These are phyloP conservation scores for Megamerina dolium DNA, from an alignment of 2,888 invertebrate genomes.

Conservation along the genomic window DNA sequence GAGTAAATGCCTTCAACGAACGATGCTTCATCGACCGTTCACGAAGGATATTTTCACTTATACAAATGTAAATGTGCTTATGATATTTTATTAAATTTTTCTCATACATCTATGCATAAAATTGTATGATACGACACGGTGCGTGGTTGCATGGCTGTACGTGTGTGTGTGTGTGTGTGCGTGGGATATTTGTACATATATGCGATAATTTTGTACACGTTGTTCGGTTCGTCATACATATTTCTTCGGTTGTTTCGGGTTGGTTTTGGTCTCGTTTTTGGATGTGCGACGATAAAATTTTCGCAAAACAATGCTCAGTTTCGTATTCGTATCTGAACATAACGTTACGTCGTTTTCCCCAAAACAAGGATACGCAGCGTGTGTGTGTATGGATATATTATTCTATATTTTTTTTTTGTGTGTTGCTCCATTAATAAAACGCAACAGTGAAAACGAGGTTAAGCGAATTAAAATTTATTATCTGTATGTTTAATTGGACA, in stretches of 20 bases:
- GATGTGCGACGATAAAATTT: slow-evolving; percentile 31
- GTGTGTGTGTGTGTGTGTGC: slow-evolving; percentile 14
- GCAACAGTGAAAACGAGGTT: background rate
- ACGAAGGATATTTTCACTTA: slow-evolving; percentile 27
- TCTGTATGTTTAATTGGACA: background rate
- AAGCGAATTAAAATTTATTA: background rate
- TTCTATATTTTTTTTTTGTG: slow-evolving; percentile 8
- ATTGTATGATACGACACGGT: too few species aligned
- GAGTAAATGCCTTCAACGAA: too few species aligned
- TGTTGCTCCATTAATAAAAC: too few species aligned
- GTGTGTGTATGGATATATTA: slow-evolving; percentile 8
- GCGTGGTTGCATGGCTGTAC: too few species aligned
- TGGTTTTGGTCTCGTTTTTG: slow-evolving; percentile 1
- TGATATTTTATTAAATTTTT: too few species aligned
- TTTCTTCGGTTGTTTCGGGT: too few species aligned
- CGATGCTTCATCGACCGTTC: slow-evolving; percentile 23
- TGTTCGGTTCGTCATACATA: slow-evolving; percentile 14
- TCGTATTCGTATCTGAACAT: slow-evolving; percentile 50
- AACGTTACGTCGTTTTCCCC: slow-evolving; percentile 45
- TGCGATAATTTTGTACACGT: too few species aligned
- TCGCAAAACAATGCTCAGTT: slow-evolving; percentile 45
- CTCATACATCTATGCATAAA: too few species aligned
- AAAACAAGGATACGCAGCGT: slow-evolving; percentile 40
- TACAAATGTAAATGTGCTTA: too few species aligned
- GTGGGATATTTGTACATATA: too few species aligned